These are phyloP conservation scores for Arrhopalites spinosus DNA, from an alignment of 2,888 invertebrate species.

Conservation along the genomic window DNA sequence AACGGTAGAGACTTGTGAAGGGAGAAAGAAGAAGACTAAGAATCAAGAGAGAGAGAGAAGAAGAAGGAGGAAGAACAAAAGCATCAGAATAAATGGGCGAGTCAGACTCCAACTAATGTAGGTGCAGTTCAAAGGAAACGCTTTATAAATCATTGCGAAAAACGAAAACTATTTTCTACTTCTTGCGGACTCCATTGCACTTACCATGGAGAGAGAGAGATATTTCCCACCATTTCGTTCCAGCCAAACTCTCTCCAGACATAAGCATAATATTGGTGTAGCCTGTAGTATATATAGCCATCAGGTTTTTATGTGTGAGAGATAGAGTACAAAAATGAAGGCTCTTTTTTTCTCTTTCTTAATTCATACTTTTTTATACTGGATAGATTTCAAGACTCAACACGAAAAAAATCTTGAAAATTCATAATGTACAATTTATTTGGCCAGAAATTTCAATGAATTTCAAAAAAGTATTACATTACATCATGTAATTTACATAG, in stretches of 20 bases:
- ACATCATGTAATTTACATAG: no score
- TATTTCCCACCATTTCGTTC: slow-evolving; percentile 20
- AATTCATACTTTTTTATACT: background rate
- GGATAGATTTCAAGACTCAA: background rate
- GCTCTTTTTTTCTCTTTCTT: background rate
- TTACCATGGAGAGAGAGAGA: slow-evolving; percentile 5
- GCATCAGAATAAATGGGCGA: slow-evolving; percentile 47
- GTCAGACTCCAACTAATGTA: slow-evolving; percentile 49
- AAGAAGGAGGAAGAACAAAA: slow-evolving; percentile 42
- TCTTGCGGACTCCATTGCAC: slow-evolving; percentile 30
- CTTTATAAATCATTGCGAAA: slow-evolving; percentile 52
- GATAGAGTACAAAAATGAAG: background rate
- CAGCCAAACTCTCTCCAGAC: background rate
- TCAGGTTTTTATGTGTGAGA: no score
- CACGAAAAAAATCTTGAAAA: no score
- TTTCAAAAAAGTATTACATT: no score
- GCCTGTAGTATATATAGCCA: no score
- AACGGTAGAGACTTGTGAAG: slow-evolving; percentile 38
- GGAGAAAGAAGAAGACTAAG: slow-evolving; percentile 51
- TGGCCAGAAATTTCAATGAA: no score
- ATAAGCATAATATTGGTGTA: background rate
- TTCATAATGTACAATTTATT: no score
- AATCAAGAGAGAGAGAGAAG: slow-evolving; percentile 25
- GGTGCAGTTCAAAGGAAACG: slow-evolving; percentile 50
- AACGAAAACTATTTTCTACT: slow-evolving; percentile 48